These are phyloP conservation scores for Phrynocephalus vlangalii DNA, from an alignment of 2,797 vertebrate species.

Conservation along the genomic window DNA sequence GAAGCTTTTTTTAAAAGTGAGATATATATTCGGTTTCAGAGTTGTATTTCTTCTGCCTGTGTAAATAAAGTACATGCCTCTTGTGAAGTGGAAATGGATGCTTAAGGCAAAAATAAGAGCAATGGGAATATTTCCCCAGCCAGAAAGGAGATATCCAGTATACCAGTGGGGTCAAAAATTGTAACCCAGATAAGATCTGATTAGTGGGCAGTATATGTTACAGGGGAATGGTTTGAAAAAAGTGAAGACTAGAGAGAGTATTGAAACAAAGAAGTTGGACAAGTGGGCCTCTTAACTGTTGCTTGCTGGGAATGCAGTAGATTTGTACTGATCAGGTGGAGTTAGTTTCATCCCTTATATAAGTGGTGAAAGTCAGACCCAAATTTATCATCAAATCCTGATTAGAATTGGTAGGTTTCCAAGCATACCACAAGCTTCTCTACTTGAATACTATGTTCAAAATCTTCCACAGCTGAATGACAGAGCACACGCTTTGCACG, in stretches of 20 bases:
- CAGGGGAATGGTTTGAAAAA: background rate
- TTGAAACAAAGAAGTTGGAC: background rate
- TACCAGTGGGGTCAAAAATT: background rate
- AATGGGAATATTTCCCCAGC: background rate
- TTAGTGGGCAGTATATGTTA: background rate
- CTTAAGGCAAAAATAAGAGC: background rate
- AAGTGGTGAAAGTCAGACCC: background rate
- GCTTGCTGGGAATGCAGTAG: background rate
- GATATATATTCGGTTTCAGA: background rate
- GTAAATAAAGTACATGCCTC: background rate
- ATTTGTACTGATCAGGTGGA: background rate
- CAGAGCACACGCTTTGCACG: background rate
- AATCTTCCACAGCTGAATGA: background rate
- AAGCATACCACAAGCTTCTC: background rate
- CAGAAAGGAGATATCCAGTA: background rate
- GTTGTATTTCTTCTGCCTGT: background rate
- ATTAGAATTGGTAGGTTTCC: background rate
- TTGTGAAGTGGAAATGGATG: no score
- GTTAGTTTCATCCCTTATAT: background rate
- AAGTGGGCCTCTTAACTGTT: background rate
- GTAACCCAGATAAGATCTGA: background rate
- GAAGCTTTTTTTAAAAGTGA: background rate
- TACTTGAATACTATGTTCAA: background rate
- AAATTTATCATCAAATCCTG: background rate
- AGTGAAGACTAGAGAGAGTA: background rate